Conservation (phyloP, 2,888 invertebrate species). For the Pediacus dermestoides region DNA sequence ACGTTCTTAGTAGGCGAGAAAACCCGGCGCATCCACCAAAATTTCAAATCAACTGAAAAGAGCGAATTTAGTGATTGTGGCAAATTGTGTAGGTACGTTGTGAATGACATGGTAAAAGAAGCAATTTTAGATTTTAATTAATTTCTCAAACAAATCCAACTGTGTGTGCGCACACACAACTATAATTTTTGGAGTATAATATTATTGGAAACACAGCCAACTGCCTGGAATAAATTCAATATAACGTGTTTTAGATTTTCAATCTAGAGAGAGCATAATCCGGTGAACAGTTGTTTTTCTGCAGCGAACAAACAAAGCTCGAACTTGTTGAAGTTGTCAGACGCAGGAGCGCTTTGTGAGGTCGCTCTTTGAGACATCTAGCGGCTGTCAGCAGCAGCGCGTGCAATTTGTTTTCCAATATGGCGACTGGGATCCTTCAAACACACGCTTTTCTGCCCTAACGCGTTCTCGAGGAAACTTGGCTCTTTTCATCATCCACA, state of each 20-base stretch:
- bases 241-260: conserved; percentile 38
- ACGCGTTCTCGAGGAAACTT: conserved; percentile 19
- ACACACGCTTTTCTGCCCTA: conserved; percentile 35
- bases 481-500: not conserved
- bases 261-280: conserved; percentile 39
- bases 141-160: conserved; percentile 3
- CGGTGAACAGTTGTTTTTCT: conserved; percentile 43
- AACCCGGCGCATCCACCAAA: too few relatives aligned
- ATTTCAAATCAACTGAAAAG: too few relatives aligned
- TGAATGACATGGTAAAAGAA: not conserved
- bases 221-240: conserved; percentile 20
- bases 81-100: not conserved
- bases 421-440: conserved; percentile 44
- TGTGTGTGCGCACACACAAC: too few relatives aligned
- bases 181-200: conserved; percentile 1
- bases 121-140: conserved; percentile 5
- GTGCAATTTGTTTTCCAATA: conserved; percentile 49
- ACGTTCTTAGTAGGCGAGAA: too few relatives aligned
- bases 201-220: conserved; percentile 1
- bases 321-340: conserved; percentile 48
- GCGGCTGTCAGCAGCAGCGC: conserved; percentile 46
- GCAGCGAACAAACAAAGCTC: conserved; percentile 43
- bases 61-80: too few relatives aligned
- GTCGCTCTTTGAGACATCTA: conserved; percentile 49
- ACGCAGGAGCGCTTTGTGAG: conserved; percentile 44